Evolutionary conservation across 2,797 vertebrate genomes (phyloP), one percentile per base, ranked within the genome.

Genomic region (Pseudotriccus pelzelni): DNA sequence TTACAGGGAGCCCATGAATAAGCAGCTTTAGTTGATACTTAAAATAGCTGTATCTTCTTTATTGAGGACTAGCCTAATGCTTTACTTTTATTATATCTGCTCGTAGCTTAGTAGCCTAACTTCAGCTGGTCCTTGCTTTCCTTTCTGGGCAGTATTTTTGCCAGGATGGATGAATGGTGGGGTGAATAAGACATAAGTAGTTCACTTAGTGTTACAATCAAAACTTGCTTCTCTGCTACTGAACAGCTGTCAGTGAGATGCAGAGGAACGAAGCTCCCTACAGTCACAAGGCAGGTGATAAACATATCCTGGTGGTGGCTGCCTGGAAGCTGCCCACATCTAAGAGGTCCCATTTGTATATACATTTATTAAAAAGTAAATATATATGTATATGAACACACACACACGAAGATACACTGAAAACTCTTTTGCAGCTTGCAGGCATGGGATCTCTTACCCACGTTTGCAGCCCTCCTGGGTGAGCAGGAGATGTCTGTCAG

Each of bases 11-110:
- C 72, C 94, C 75, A 87, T 95, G 93, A 97, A 94, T 97, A 97
- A 97, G 96, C 96, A 96, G 96, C 96, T 97, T 97, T 97, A 88
- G 90, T 43, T 91, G 95, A 97, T 96, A 96, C 90, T 95, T 96
- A 97, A 95, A 97, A 97, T 97, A 97, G 95, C 97, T 52, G 39
- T 97, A 95, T 97, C 92, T 95, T 74, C 91, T 96, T 87, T 86
- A 69, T 63, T 41, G 82, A 90, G 74, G 77, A 58, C 75, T 74
- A 93, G 87, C 39, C 70, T 93, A 78, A 88, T 92, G 77, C 93
- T 91, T 81, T 70, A 46, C 72, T 95, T 95, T 18, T 91, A 82
- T 89, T 79, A 60, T 91, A 88, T 83, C 96, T 95, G 70, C 74
- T 79, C 49, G 30, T 15, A 58, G 75, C 59, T 16, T 23, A 43